These are phyloP conservation scores for Thamnophis sirtalis DNA, from an alignment of 2,113 vertebrate species.

Conservation along the genomic window DNA sequence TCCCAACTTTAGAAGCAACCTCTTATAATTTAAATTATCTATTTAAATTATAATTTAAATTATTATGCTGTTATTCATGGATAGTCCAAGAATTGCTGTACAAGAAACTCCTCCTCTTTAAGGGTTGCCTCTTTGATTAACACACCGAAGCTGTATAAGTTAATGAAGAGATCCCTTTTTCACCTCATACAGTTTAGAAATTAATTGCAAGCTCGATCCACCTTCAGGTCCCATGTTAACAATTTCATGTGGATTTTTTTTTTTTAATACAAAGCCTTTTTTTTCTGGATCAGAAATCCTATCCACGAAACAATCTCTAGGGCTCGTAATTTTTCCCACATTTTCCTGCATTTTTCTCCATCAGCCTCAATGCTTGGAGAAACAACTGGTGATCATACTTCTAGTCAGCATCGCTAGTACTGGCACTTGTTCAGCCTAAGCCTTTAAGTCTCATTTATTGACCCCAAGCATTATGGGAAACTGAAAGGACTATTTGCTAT, in stretches of 20 bases:
- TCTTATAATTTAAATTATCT: background rate
- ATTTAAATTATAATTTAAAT: background rate
- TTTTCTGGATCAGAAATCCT: background rate
- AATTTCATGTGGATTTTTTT: background rate
- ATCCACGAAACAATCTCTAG: background rate
- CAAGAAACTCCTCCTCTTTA: background rate
- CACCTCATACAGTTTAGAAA: background rate
- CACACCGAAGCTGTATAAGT: background rate
- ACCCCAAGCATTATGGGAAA: background rate
- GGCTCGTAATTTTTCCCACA: background rate
- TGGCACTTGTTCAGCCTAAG: background rate
- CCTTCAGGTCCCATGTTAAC: background rate
- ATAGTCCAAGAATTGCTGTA: background rate
- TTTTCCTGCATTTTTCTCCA: background rate
- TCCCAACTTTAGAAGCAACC: background rate
- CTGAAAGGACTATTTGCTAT: background rate
- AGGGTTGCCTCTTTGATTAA: background rate
- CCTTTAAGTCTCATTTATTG: background rate
- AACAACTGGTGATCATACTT: background rate
- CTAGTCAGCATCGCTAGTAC: background rate
- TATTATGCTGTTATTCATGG: background rate
- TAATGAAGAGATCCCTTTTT: background rate
- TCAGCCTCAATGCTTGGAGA: too few relatives aligned
- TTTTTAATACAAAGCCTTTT: background rate
- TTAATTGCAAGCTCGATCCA: background rate